phyloP scores from a whole-genome alignment of 2,113 vertebrate genomes.

The Engraulis encrasicolus region DNA sequence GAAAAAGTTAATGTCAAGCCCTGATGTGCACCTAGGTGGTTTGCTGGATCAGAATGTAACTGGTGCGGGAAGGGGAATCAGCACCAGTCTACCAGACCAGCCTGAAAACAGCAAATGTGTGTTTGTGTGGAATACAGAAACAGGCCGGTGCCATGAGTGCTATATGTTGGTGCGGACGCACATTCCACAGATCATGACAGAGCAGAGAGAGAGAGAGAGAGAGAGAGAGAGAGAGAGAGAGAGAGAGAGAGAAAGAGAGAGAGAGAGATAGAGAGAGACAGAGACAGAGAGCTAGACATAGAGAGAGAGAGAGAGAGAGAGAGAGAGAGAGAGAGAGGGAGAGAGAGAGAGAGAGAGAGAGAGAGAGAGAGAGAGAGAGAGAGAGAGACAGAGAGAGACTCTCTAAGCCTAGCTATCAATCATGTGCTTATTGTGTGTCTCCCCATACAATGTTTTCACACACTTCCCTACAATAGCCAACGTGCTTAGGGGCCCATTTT shows the following conservation, averaged over 20 bases:
- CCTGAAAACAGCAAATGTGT: neutral
- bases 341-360: neutral
- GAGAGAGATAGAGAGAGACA: too few relatives aligned
- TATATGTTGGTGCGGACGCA: neutral
- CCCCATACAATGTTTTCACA: constrained; percentile 35
- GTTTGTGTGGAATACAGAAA: neutral
- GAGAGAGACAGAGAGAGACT: neutral
- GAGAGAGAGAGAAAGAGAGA: neutral
- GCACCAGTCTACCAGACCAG: too few relatives aligned
- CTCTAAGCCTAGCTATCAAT: neutral
- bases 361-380: neutral
- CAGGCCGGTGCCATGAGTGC: neutral
- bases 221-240: neutral
- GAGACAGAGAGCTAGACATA: too few relatives aligned
- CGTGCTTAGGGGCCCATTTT: neutral
- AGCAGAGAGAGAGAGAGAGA: neutral
- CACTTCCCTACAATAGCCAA: constrained; percentile 29
- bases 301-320: neutral
- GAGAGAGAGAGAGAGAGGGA: neutral
- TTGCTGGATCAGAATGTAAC: too few relatives aligned
- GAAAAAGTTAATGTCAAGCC: too few relatives aligned
- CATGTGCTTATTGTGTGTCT: constrained; percentile 20
- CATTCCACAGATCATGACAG: constrained; percentile 11
- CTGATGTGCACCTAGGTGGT: too few relatives aligned
- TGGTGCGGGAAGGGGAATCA: too few relatives aligned